These are phyloP conservation scores for Chloropsis cyanopogon DNA, from an alignment of 2,113 vertebrate species.

Conservation along the genomic window DNA sequence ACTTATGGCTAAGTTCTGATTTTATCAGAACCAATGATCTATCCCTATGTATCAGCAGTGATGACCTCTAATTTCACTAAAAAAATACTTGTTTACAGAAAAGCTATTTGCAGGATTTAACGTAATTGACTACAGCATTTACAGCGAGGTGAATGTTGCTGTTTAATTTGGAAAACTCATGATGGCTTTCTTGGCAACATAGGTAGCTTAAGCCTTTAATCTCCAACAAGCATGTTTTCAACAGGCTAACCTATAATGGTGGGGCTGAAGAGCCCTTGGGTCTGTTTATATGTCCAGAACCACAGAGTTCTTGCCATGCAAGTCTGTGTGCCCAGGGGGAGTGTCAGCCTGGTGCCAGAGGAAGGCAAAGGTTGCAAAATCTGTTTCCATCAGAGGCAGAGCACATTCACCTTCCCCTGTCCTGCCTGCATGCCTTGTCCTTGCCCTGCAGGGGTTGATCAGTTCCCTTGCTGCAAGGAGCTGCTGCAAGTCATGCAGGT, in stretches of 20 bases:
- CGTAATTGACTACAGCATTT: conserved; percentile 69
- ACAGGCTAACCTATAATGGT: conserved; percentile 20
- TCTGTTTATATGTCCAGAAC: conserved; percentile 48
- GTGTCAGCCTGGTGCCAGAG: not conserved
- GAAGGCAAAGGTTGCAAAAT: not conserved
- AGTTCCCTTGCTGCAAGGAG: not conserved
- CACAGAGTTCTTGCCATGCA: not conserved
- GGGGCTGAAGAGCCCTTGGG: conserved; percentile 1
- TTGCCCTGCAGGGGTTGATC: not conserved
- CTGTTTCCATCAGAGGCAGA: not conserved
- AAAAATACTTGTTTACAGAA: conserved; percentile 55
- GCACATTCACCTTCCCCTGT: not conserved
- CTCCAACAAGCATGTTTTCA: conserved; percentile 43
- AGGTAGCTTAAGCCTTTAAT: conserved; percentile 67
- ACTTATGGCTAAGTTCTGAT: not conserved
- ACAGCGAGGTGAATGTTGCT: conserved; percentile 41
- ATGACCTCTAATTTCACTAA: conserved; percentile 23
- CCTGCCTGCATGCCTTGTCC: not conserved
- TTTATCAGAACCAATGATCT: conserved; percentile 17
- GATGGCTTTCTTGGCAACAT: conserved; percentile 7
- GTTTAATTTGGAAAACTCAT: conserved; percentile 63
- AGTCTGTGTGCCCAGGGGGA: not conserved
- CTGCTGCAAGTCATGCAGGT: not conserved
- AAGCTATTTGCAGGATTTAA: conserved; percentile 64
- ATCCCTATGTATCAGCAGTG: not conserved